Base-by-base conservation (phyloP, 2,888 invertebrate species). In the Dicyrtoma fusca region DNA sequence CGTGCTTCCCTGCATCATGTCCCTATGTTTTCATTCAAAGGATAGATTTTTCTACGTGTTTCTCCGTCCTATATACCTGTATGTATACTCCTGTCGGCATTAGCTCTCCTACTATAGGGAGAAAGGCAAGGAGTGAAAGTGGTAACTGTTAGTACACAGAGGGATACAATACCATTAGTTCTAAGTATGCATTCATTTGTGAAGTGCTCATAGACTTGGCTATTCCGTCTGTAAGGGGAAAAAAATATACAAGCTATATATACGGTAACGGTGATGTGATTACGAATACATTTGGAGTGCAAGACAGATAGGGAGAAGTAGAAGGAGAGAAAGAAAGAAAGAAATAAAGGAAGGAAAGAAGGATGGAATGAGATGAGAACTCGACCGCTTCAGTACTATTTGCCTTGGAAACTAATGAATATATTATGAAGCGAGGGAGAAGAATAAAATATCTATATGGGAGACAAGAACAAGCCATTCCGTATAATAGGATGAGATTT, bases 391-490 rank as follows among this genome's bases (percentile, higher is more conserved):
- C 65, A 51, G 11, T 65, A 19, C 17, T 65, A 51, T 65, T 65
- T 65, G 65, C 26, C 65, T 65, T 34, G 51, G 51, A 65, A 65
- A 65, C 65, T 65, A 65, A 65, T 65, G 65, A 65, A 65, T 65
- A 65, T 65, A 65, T 65, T 65, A 65, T 65, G 65, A 65, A 51
- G 34, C 34, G 11, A 19, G 65, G 51, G 51, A 53, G 51, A 25
- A 42, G 61, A 61, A 61, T 61, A 25, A 57, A 25, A 57, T 47
- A 63, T 34, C 34, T 34, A 8, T 45, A 63, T n/a, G 47, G 10
- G 65, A 65, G 21, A n/a, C n/a, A 49, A 64, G 64, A 64, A 51
- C 11, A 65, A 51, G 65, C 26, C 65, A 65, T 65, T 65, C 51
- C 51, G n/a, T 65, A 34, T 34, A 34, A 65, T 51, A 65, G 51